Evolutionary conservation across 2,797 vertebrate genomes (phyloP), one percentile per base, ranked within the genome.

Genomic region (Rhadinocentrus ornatus): DNA sequence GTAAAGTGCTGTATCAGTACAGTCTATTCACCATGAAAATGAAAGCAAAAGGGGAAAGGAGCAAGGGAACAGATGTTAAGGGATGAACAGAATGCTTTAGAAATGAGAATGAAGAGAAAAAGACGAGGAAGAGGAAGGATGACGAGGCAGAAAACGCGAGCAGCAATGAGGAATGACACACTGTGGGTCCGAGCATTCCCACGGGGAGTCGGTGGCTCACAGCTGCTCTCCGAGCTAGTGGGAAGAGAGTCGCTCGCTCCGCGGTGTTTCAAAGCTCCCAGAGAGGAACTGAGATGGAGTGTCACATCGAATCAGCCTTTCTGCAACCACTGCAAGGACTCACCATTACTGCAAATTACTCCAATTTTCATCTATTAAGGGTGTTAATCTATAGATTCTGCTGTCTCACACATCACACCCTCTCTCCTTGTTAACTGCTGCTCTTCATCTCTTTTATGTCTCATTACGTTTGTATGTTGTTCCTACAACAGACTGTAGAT

Each of bases 291-390:
- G 37, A 67, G 66, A 81, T 67, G 20, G 29, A 66, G 64, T 61
- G 82, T 75, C 82, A 54, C 60, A 68, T 77, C 68, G 59, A 87
- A 87, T 81, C 73, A 81, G 78, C 64, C 53, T 8, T 35, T 55
- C 39, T 1, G 61, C 69, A 41, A 31, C 24, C 2, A 37, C 37
- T 77, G 69, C 53, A 66, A 3, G 29, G 22, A 70, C 31, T 69
- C 73, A 50, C 37, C 66, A 37, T 65, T 75, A 69, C 77, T 29
- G 66, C 58, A 61, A 66, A 73, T 74, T 69, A 76, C 71, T 80
- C 50, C 75, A 71, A 58, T 60, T 61, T 63, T 65, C 75, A 80
- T 69, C 48, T 4, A 54, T 68, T 44, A 56, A n/a, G 53, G 16
- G 29, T 31, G 67, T 81, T 73, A 79, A 83, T 79, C 62, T 67